phyloP scores from a whole-genome alignment of 2,888 invertebrate species.

The Elmis aenea region DNA sequence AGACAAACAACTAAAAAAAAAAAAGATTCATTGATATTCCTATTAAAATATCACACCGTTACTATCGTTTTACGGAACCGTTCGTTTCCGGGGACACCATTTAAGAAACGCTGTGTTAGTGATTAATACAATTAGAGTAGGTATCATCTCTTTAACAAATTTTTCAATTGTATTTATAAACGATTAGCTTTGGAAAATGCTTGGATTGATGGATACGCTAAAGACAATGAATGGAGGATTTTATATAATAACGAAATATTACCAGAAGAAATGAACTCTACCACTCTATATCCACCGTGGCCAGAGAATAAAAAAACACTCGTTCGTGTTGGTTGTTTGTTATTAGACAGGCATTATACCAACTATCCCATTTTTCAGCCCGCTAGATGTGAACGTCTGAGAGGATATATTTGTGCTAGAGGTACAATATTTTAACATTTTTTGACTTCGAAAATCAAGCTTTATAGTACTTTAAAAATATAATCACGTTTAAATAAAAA shows the following conservation, averaged over 20 bases:
- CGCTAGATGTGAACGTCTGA: neutral
- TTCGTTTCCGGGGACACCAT: no score
- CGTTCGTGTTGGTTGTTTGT: constrained; percentile 2
- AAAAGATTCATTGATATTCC: no score
- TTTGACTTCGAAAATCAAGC: neutral
- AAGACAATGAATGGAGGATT: constrained; percentile 6
- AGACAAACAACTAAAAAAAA: no score
- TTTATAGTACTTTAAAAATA: no score
- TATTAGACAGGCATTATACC: constrained; percentile 5
- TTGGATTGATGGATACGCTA: constrained; percentile 11
- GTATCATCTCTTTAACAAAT: no score
- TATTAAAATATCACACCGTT: no score
- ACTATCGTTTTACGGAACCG: no score
- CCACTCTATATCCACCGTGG: constrained; percentile 8
- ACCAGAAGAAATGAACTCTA: neutral
- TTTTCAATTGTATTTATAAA: neutral
- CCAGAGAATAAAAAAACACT: neutral
- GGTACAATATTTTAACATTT: neutral
- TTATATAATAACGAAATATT: constrained; percentile 2
- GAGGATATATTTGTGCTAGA: constrained; percentile 5
- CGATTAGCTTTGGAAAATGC: constrained; percentile 10
- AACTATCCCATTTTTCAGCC: neutral
- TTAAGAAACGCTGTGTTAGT: no score
- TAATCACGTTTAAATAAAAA: no score
- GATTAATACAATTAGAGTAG: no score